Conservation (phyloP, 2,888 invertebrate genomes). For the Cheilosia scutellata region DNA sequence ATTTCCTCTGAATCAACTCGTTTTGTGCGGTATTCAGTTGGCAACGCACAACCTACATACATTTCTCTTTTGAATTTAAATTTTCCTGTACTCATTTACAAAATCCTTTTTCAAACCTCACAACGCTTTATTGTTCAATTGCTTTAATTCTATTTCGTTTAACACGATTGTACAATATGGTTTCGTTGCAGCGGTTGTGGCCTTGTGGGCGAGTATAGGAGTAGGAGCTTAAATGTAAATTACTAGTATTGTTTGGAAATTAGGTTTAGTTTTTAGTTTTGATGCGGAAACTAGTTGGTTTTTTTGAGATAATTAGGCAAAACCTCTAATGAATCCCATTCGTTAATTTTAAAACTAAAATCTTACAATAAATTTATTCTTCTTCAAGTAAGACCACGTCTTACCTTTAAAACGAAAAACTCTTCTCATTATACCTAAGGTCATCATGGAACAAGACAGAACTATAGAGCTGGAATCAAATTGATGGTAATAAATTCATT, state of each 20-base stretch:
- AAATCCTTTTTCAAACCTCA: background rate
- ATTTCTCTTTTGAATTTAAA: background rate
- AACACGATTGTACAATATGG: background rate
- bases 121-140: background rate
- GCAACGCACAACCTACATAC: background rate
- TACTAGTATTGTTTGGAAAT: too few relatives aligned
- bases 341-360: too few relatives aligned
- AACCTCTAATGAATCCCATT: too few relatives aligned
- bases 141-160: background rate
- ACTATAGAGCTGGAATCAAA: constrained; percentile 1
- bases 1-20: background rate
- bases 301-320: too few relatives aligned
- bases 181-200: background rate
- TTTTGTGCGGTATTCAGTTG: background rate
- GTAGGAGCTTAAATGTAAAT: background rate
- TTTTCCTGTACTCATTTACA: background rate
- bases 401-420: too few relatives aligned
- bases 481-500: constrained; percentile 49
- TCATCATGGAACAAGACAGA: too few relatives aligned
- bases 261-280: too few relatives aligned
- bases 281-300: too few relatives aligned
- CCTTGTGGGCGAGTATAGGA: background rate
- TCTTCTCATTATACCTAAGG: too few relatives aligned
- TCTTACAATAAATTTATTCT: too few relatives aligned
- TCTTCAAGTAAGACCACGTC: too few relatives aligned